Percentiles rank a stretch among this genome's conserved stretches.
Evolutionary conservation across 2,113 vertebrate genomes (phyloP).

Genomic region (Stomatorhinus ivindoensis): DNA sequence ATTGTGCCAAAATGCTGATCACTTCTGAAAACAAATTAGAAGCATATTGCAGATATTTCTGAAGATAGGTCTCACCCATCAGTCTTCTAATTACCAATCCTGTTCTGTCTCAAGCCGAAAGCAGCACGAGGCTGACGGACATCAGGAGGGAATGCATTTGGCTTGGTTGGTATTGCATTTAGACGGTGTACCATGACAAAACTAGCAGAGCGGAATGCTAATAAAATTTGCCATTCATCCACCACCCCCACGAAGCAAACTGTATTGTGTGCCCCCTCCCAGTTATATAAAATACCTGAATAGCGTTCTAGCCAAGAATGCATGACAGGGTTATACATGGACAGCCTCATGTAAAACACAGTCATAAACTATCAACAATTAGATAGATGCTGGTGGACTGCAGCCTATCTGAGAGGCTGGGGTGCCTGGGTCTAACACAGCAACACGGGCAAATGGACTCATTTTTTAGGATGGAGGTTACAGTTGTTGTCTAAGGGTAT

Average conservation of each 20-base stretch:
- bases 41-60: background rate
- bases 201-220: background rate
- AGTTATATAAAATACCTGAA: background rate
- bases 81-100: background rate
- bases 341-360: background rate
- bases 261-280: background rate
- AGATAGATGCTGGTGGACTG: background rate
- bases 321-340: background rate
- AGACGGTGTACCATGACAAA: background rate
- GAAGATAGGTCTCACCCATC: background rate
- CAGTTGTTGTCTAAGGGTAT: background rate
- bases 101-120: background rate
- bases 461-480: background rate
- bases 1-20: background rate
- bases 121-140: background rate
- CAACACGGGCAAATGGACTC: background rate
- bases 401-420: background rate
- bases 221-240: background rate
- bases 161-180: background rate
- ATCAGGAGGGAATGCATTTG: background rate
- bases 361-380: background rate
- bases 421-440: background rate
- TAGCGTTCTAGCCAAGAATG: background rate
- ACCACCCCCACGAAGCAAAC: background rate
- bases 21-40: background rate